Evolutionary conservation across 2,888 invertebrate species (phyloP).

Genomic region (Argyra leucocephala): DNA sequence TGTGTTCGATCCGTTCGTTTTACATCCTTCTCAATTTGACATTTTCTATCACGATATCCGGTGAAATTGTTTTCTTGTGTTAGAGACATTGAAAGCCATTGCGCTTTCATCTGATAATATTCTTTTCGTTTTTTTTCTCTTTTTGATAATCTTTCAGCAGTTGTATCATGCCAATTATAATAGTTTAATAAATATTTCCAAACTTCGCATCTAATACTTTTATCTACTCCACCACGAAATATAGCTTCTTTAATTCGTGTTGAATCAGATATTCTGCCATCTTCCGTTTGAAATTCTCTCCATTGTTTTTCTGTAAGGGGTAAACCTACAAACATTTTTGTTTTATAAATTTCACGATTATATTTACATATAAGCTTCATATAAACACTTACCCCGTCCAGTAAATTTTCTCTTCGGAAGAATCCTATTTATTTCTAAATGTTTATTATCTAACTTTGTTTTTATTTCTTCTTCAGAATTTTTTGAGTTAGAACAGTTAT

Average conservation of each 20-base stretch:
- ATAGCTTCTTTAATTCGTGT: constrained; percentile 74
- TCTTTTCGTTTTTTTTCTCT: constrained; percentile 68
- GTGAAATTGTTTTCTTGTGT: constrained; percentile 82
- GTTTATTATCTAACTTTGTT: neutral
- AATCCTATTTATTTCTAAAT: constrained; percentile 28
- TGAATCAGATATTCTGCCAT: constrained; percentile 70
- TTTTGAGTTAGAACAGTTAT: constrained; percentile 49
- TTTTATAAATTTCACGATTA: neutral
- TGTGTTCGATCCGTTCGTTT: constrained; percentile 87
- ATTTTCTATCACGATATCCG: constrained; percentile 81
- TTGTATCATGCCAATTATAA: constrained; percentile 73
- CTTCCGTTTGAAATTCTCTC: constrained; percentile 66
- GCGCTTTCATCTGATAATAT: constrained; percentile 90
- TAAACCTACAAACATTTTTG: constrained; percentile 44
- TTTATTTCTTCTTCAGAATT: constrained; percentile 46
- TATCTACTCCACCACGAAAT: constrained; percentile 81
- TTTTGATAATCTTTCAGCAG: constrained; percentile 57
- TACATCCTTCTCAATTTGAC: constrained; percentile 94
- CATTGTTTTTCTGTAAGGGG: constrained; percentile 72
- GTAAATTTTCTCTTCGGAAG: constrained; percentile 36
- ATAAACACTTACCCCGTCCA: constrained; percentile 30
- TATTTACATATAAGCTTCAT: neutral
- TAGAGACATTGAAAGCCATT: constrained; percentile 85
- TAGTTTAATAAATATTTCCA: constrained; percentile 94
- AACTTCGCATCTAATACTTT: constrained; percentile 65